Conservation (phyloP, 2,797 vertebrate species). For the Gastrophryne carolinensis region DNA sequence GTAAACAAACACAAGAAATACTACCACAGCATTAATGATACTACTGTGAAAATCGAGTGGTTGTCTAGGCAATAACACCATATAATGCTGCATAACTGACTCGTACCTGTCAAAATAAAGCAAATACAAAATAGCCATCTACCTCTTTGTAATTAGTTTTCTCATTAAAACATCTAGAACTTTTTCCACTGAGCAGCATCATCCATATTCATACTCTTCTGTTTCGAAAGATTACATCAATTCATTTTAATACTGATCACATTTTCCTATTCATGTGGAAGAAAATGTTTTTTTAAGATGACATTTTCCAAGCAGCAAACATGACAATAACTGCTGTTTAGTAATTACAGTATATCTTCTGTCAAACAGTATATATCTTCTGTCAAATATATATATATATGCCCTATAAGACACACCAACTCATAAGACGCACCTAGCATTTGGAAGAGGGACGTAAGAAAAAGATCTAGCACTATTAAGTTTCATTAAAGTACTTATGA, state of each 20-base stretch:
- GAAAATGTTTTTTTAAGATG: background rate
- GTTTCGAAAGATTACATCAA: constrained; percentile 30
- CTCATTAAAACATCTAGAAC: constrained; percentile 37
- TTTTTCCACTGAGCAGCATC: constrained; percentile 17
- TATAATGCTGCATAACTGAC: constrained; percentile 8
- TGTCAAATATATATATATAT: background rate
- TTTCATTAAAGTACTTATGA: constrained; percentile 39
- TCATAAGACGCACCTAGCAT: too few relatives aligned
- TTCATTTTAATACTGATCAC: constrained; percentile 16
- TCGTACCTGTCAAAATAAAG: background rate
- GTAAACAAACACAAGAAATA: too few relatives aligned
- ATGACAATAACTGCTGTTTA: background rate
- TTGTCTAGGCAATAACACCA: constrained; percentile 19
- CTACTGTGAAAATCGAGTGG: background rate
- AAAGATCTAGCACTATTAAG: constrained; percentile 15
- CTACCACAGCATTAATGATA: too few relatives aligned
- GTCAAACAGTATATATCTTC: too few relatives aligned
- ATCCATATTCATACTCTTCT: constrained; percentile 29
- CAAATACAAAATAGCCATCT: constrained; percentile 19
- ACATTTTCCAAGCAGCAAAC: background rate
- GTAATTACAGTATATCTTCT: too few relatives aligned
- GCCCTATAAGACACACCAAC: too few relatives aligned
- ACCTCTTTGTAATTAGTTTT: constrained; percentile 33
- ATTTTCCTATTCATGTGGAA: background rate
- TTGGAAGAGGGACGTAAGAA: too few relatives aligned